Conservation (phyloP, 30 jellyfish, hydroid and myxozoan species). For the Pseudorhiza aurosa region DNA sequence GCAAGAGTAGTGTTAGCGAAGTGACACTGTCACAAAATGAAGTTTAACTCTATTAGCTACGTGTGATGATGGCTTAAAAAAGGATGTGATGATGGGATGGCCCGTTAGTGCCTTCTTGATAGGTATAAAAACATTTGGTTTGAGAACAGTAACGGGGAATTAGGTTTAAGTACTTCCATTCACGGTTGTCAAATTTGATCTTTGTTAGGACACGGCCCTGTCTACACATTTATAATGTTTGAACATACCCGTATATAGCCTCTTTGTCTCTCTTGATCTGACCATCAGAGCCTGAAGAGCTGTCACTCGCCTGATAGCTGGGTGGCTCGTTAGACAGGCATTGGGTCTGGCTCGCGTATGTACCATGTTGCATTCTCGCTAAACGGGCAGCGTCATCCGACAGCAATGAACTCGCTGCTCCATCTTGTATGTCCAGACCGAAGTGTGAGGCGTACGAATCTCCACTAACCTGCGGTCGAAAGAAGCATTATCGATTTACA, state of each 20-base stretch:
- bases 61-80: slow-evolving; percentile 56
- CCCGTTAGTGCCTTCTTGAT: slow-evolving; percentile 27
- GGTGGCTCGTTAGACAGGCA: slow-evolving; percentile 69
- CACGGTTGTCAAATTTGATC: slow-evolving; percentile 82
- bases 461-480: slow-evolving; percentile 50
- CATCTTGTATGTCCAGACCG: slow-evolving; percentile 65
- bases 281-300: slow-evolving; percentile 65
- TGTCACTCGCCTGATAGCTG: slow-evolving; percentile 44
- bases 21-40: slow-evolving; percentile 10
- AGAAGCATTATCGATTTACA: neutral
- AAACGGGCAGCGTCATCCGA: slow-evolving; percentile 62
- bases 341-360: slow-evolving; percentile 19
- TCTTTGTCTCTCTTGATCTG: slow-evolving; percentile 92
- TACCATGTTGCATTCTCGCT: slow-evolving; percentile 45
- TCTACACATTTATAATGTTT: slow-evolving; percentile 65
- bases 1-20: slow-evolving; percentile 12
- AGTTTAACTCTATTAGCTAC: slow-evolving; percentile 16
- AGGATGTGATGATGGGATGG: slow-evolving; percentile 64
- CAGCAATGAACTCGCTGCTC: slow-evolving; percentile 39
- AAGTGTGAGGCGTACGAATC: slow-evolving; percentile 60
- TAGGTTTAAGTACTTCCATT: slow-evolving; percentile 63
- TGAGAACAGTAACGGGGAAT: slow-evolving; percentile 56
- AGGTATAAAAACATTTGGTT: slow-evolving; percentile 61
- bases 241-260: slow-evolving; percentile 80
- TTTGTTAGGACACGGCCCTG: slow-evolving; percentile 84